A percentile compares a stretch with the other conserved stretches of the same genome.
phyloP scores from a whole-genome alignment of 2,797 vertebrate species.

The Etheostoma nigrum region DNA sequence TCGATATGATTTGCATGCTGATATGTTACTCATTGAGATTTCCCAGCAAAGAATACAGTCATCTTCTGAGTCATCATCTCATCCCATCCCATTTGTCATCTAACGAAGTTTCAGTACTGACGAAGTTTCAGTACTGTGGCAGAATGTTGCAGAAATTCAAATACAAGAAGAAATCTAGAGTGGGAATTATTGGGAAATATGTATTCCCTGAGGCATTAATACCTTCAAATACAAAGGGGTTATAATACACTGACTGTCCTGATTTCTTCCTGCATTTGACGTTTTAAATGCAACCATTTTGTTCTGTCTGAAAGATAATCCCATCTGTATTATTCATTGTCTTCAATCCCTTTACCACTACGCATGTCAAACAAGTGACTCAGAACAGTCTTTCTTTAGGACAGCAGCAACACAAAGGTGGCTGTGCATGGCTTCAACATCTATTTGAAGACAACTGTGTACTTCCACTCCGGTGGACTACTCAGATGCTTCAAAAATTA shows the following conservation, averaged over 20 bases:
- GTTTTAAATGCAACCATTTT: constrained; percentile 41
- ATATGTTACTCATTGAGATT: constrained; percentile 8
- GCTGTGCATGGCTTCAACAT: constrained; percentile 78
- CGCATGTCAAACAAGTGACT: constrained; percentile 55
- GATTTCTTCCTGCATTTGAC: constrained; percentile 51
- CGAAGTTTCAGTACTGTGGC: not conserved
- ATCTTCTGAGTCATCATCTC: constrained; percentile 21
- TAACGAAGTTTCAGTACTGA: not conserved
- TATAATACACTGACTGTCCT: not conserved
- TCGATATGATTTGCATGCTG: constrained; percentile 63
- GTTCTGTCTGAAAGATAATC: constrained; percentile 46
- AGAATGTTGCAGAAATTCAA: constrained; percentile 48
- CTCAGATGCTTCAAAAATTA: constrained; percentile 81
- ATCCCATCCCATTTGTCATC: constrained; percentile 22
- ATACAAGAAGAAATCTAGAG: constrained; percentile 40
- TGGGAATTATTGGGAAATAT: not conserved
- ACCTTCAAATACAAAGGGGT: not conserved
- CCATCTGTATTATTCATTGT: constrained; percentile 34
- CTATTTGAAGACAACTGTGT: constrained; percentile 77
- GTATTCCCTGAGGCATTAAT: not conserved
- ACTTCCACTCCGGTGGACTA: constrained; percentile 79
- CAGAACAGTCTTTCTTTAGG: not conserved
- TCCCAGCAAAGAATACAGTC: not conserved
- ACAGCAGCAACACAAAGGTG: constrained; percentile 1
- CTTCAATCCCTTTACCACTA: constrained; percentile 23